Percentiles rank a stretch among this genome's conserved stretches.
These are phyloP conservation scores for Frieseomelitta varia DNA, from an alignment of 1,140 invertebrate species.

Conservation along the genomic window DNA sequence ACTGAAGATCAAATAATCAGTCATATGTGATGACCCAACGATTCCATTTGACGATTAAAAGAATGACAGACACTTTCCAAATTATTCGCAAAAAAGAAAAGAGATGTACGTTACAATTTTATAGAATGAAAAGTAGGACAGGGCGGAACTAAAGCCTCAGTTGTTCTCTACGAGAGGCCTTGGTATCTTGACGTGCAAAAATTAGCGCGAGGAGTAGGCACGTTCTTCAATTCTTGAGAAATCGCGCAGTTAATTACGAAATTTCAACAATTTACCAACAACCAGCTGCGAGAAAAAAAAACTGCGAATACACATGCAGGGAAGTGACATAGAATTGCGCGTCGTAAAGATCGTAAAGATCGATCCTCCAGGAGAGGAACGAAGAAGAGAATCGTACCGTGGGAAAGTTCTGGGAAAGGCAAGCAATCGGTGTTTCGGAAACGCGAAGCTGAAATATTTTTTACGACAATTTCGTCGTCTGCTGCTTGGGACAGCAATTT, in stretches of 20 bases:
- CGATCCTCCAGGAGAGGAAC: too few relatives aligned
- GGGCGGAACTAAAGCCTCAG: not conserved
- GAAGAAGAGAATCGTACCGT: not conserved
- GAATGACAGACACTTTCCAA: too few relatives aligned
- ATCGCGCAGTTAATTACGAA: not conserved
- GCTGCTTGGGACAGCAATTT: constrained; percentile 33
- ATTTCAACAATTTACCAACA: not conserved
- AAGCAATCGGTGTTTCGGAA: constrained; percentile 11
- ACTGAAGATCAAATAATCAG: too few relatives aligned
- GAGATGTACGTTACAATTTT: too few relatives aligned
- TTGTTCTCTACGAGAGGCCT: not conserved
- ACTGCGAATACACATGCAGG: not conserved
- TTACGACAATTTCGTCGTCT: constrained; percentile 15
- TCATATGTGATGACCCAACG: too few relatives aligned
- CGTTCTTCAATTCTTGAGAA: not conserved
- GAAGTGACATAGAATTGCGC: not conserved
- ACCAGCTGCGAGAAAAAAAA: not conserved
- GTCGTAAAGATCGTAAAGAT: not conserved
- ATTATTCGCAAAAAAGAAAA: too few relatives aligned
- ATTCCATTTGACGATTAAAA: too few relatives aligned
- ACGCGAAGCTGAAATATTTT: constrained; percentile 34
- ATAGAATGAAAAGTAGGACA: too few relatives aligned
- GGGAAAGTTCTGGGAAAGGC: not conserved
- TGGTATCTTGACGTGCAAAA: not conserved
- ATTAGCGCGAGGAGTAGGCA: not conserved